A percentile compares a stretch with the other conserved stretches of the same genome.
Conservation (phyloP, 2,113 vertebrate genomes). For the Apaloderma vittatum region DNA sequence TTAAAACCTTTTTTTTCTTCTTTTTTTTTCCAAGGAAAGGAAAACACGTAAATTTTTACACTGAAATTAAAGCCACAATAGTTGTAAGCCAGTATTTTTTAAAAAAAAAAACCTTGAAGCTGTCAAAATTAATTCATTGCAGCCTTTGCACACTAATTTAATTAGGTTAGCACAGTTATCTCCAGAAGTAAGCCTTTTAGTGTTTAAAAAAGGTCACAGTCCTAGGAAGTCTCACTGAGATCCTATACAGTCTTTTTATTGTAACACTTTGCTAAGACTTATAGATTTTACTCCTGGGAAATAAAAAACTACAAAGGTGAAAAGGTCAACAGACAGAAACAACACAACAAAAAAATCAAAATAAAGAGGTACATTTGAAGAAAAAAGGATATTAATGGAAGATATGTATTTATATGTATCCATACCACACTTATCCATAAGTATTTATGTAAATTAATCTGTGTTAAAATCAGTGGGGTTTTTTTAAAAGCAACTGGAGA, state of each 20-base stretch:
- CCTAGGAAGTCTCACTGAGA: background rate
- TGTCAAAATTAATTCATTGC: background rate
- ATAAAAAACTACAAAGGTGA: background rate
- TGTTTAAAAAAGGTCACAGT: background rate
- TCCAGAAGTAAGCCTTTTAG: conserved; percentile 2
- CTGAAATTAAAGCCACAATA: background rate
- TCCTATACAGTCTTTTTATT: background rate
- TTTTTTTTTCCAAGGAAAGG: background rate
- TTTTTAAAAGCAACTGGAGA: background rate
- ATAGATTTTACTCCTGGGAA: background rate
- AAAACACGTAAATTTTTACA: background rate
- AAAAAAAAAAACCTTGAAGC: background rate
- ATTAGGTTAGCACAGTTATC: background rate
- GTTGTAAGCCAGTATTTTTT: background rate
- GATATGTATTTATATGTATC: too few relatives aligned
- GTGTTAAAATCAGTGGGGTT: background rate
- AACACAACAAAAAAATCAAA: background rate
- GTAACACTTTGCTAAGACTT: background rate
- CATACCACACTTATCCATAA: background rate
- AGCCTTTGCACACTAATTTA: background rate
- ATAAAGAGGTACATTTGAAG: background rate
- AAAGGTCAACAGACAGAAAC: background rate
- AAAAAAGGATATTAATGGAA: background rate
- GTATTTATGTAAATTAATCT: background rate
- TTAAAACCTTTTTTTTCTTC: accelerated